phyloP scores from a whole-genome alignment of 2,888 invertebrate genomes.

The Stegana nigrithorax region DNA sequence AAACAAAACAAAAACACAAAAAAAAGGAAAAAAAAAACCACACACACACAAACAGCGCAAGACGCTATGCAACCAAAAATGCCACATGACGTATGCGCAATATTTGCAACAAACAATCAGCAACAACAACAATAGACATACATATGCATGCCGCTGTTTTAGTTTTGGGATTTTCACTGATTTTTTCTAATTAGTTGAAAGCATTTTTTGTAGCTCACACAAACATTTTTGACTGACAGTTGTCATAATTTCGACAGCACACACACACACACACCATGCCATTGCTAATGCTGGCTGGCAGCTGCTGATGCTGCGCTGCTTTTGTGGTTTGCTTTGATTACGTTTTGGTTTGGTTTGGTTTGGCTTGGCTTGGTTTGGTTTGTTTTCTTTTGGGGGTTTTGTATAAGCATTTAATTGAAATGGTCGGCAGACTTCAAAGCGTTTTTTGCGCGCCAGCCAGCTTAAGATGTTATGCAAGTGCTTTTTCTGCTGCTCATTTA shows the following conservation, averaged over 20 bases:
- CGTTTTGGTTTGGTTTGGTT: not conserved
- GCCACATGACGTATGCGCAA: conserved; percentile 51
- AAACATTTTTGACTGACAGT: conserved; percentile 26
- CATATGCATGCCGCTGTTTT: not conserved
- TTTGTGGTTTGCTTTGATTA: too few relatives aligned
- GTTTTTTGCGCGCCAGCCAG: not conserved
- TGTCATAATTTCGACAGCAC: conserved; percentile 55
- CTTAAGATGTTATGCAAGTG: not conserved
- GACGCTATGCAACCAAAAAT: too few relatives aligned
- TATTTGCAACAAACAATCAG: conserved; percentile 13
- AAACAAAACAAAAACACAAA: not conserved
- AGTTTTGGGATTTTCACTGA: conserved; percentile 11
- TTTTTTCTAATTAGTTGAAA: conserved; percentile 61
- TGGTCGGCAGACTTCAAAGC: not conserved
- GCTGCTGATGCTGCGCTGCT: too few relatives aligned
- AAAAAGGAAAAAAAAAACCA: not conserved
- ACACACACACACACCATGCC: not conserved
- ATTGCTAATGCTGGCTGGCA: too few relatives aligned
- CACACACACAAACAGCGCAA: not conserved
- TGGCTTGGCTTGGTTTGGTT: not conserved
- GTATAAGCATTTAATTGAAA: not conserved
- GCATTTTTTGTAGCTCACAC: conserved; percentile 24
- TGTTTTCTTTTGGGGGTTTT: not conserved
- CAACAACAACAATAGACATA: not conserved
- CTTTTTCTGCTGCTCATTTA: not conserved